A percentile compares a stretch with the other conserved stretches of the same genome.
Evolutionary conservation across 92 coral and sea anemone species (phyloP).

Genomic region (Meandrina meandrites): DNA sequence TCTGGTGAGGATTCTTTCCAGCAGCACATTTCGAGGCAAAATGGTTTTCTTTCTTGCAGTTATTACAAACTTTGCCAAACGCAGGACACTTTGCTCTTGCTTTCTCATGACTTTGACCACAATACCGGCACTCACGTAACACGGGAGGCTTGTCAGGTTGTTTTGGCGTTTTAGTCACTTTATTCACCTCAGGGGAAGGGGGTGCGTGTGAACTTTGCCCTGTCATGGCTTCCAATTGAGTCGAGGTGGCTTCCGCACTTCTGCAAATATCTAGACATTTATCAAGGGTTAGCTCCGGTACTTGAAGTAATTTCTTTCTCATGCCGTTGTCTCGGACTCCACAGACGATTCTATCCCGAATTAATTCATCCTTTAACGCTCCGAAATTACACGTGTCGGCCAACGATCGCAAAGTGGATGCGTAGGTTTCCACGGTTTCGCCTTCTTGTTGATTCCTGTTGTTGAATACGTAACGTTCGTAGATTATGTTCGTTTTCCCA

Average conservation of each 20-base stretch:
- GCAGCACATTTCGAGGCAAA: conserved; percentile 24
- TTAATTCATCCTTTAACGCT: conserved; percentile 43
- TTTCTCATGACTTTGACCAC: not conserved
- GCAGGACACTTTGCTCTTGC: not conserved
- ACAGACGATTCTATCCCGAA: conserved; percentile 49
- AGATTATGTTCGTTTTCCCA: conserved; percentile 60
- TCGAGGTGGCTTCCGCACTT: conserved; percentile 49
- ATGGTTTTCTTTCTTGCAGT: not conserved
- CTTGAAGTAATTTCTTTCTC: conserved; percentile 53
- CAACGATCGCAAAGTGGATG: conserved; percentile 32
- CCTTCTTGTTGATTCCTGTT: conserved; percentile 44
- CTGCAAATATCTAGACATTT: conserved; percentile 42
- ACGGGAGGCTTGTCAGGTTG: not conserved
- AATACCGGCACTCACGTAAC: not conserved
- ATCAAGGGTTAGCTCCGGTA: conserved; percentile 49
- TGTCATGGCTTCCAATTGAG: conserved; percentile 47
- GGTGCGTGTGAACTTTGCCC: conserved; percentile 18
- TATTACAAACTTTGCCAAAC: no score
- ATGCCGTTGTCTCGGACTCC: conserved; percentile 44
- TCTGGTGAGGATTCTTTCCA: not conserved
- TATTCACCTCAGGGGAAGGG: conserved; percentile 12
- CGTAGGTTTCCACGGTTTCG: conserved; percentile 32
- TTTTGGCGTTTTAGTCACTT: no score
- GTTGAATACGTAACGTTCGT: conserved; percentile 57
- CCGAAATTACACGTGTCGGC: conserved; percentile 45